These are phyloP conservation scores for Eidolon helvum DNA, from an alignment of 2,113 vertebrate genomes.

Conservation along the genomic window DNA sequence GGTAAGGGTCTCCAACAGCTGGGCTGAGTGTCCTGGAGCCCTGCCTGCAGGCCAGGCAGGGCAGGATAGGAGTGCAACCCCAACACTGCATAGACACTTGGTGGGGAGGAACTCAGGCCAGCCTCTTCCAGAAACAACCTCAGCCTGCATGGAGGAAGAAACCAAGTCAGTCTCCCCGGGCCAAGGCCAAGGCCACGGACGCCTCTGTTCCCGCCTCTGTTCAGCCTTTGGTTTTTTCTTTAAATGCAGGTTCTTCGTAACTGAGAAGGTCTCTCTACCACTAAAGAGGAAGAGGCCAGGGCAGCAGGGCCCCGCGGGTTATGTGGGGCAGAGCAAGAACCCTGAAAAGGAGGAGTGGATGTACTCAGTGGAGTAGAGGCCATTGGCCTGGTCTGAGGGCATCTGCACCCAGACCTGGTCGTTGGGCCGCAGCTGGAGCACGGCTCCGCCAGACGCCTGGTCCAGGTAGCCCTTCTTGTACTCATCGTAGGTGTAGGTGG, in stretches of 20 bases:
- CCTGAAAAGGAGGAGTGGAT: constrained; percentile 99
- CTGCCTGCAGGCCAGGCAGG: not conserved
- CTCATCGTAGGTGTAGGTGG: constrained; percentile 98
- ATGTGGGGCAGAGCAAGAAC: constrained; percentile 98
- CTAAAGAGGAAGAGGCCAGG: constrained; percentile 61
- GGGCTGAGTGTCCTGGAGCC: not conserved
- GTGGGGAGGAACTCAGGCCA: constrained; percentile 7
- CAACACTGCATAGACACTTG: not conserved
- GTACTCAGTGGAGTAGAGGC: constrained; percentile 98
- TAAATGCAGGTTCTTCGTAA: constrained; percentile 63
- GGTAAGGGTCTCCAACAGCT: not conserved
- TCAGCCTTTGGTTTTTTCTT: constrained; percentile 45
- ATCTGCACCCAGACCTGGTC: constrained; percentile 99
- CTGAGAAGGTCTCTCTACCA: constrained; percentile 64
- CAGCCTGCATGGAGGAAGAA: not conserved
- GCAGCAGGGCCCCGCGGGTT: constrained; percentile 81
- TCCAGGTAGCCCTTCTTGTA: constrained; percentile 99
- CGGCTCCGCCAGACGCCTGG: constrained; percentile 98
- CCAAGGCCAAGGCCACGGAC: not conserved
- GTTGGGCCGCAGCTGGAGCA: constrained; percentile 96
- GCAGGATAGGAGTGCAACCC: not conserved
- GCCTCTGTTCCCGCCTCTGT: constrained; percentile 43
- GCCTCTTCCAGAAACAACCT: constrained; percentile 54
- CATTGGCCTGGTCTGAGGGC: constrained; percentile 99
- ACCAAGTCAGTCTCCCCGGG: constrained; percentile 28